phyloP scores from a whole-genome alignment of 2,888 invertebrate species.

The Netelia melanura region DNA sequence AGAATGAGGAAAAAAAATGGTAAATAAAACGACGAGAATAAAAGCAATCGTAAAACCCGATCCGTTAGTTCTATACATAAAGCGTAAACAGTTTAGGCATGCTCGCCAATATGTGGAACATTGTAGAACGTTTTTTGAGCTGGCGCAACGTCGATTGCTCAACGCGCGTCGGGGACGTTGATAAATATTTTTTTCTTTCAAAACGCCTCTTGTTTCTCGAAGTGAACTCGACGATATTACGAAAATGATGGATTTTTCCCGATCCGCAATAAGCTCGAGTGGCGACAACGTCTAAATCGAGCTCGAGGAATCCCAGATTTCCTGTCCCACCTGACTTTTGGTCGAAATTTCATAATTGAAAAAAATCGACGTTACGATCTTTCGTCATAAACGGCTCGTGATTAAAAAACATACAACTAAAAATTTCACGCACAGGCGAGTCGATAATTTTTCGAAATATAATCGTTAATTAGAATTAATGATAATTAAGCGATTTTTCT shows the following conservation, averaged over 20 bases:
- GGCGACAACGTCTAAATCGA: not conserved
- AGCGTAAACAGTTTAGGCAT: slow-evolving; percentile 29
- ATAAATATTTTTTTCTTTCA: slow-evolving; percentile 12
- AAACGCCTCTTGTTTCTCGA: not conserved
- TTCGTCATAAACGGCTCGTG: not conserved
- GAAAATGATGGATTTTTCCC: slow-evolving; percentile 30
- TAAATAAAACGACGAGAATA: slow-evolving; percentile 33
- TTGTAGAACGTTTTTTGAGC: not conserved
- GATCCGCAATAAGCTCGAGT: not conserved
- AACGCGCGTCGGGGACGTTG: slow-evolving; percentile 10
- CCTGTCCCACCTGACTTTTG: slow-evolving; percentile 3
- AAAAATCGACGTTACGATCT: not conserved
- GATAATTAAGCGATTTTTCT: not conserved
- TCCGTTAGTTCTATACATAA: slow-evolving; percentile 15
- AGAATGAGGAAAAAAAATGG: not conserved
- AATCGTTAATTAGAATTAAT: not conserved
- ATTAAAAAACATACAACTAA: not conserved
- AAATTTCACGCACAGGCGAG: not conserved
- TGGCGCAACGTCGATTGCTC: slow-evolving; percentile 24
- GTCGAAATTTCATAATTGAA: not conserved
- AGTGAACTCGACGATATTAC: slow-evolving; percentile 1
- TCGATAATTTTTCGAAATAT: not conserved
- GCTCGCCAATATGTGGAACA: slow-evolving; percentile 35
- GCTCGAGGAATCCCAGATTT: slow-evolving; percentile 11
- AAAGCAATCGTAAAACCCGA: slow-evolving; percentile 43